phyloP scores from a whole-genome alignment of 2,797 vertebrate species.

The Cossypha polioptera region DNA sequence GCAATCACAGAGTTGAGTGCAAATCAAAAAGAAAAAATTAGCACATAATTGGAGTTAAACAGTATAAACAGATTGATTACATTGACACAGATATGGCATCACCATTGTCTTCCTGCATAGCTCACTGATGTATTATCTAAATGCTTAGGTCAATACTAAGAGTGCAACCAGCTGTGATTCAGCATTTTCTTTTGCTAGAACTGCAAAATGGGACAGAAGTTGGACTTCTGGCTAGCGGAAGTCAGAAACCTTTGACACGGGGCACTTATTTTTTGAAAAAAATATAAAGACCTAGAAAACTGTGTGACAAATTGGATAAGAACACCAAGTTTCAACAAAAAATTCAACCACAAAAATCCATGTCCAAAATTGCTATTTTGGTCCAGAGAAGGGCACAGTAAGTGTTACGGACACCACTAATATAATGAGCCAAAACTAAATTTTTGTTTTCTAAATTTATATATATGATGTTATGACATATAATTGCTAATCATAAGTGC shows the following conservation, averaged over 20 bases:
- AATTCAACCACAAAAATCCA: background rate
- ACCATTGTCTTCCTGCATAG: background rate
- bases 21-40: background rate
- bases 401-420: background rate
- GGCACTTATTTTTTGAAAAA: rapidly evolving
- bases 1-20: background rate
- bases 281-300: background rate
- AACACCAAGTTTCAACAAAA: background rate
- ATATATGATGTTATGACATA: background rate
- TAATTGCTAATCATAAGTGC: background rate
- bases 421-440: background rate
- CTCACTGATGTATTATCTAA: background rate
- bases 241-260: background rate
- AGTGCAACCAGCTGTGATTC: background rate
- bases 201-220: background rate
- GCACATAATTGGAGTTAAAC: background rate
- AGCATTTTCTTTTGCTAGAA: background rate
- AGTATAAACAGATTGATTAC: background rate
- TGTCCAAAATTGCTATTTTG: background rate
- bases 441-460: background rate
- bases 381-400: background rate
- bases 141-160: background rate
- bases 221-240: background rate
- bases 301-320: background rate
- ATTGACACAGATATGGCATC: background rate